phyloP scores from a whole-genome alignment of 2,113 vertebrate genomes.

The Caretta caretta region DNA sequence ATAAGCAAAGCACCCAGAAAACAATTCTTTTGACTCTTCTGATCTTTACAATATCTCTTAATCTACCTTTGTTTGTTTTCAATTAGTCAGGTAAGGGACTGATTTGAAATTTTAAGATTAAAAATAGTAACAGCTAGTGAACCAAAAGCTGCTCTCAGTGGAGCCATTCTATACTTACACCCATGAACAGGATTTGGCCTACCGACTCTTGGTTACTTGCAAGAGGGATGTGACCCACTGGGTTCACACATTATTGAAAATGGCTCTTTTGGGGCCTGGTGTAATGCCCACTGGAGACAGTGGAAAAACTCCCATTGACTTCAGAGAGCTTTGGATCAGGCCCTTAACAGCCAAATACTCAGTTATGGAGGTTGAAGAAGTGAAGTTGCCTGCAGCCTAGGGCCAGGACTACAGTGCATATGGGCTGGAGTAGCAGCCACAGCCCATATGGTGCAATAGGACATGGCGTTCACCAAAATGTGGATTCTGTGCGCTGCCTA shows the following conservation, averaged over 20 bases:
- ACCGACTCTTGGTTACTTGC: not conserved
- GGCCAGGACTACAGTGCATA: not conserved
- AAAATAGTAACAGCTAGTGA: not conserved
- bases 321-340: not conserved
- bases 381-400: not conserved
- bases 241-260: not conserved
- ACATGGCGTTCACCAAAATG: not conserved
- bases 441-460: not conserved
- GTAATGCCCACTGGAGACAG: not conserved
- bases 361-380: not conserved
- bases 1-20: not conserved
- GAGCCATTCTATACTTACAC: not conserved
- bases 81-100: not conserved
- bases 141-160: not conserved
- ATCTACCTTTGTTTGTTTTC: not conserved
- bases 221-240: not conserved
- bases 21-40: not conserved
- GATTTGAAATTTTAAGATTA: not conserved
- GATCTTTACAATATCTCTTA: not conserved
- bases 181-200: not conserved
- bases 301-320: not conserved
- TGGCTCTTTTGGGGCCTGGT: not conserved
- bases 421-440: not conserved
- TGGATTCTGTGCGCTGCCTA: not conserved
- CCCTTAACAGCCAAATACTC: not conserved